Evolutionary conservation across 2,888 invertebrate species (phyloP), one percentile per base, ranked within the genome.

Genomic region (Tanaodytes sp.): DNA sequence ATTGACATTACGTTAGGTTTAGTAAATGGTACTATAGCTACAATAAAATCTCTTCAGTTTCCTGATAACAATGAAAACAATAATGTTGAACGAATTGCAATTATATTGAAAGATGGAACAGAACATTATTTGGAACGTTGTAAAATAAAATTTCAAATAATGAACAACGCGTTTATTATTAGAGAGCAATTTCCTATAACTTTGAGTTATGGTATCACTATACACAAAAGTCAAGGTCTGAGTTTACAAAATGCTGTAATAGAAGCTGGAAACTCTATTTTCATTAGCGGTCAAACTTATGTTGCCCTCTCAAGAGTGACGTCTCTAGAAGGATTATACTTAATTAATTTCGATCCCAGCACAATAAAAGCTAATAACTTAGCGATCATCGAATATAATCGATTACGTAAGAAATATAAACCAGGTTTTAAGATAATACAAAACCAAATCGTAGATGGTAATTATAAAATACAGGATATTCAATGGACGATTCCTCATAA

Each of bases 391-490:
- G 33, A 48, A 33, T 48, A 33, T 19, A 48, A 48, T 12, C 6
- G 9, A 19, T 19, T 48, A 6, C 36, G 48, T 8, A 33, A 48
- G 12, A 48, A 36, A 14, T n/a, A 33, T n/a, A 33, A n/a, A 39
- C 20, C 48, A 1, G 40, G 48, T 40, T 48, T 48, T 18, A 23
- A 76, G 4, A 76, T 77, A 74, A 51, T 79, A 2, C 63, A 72
- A 37, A 77, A 76, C 61, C 63, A 72, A 37, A 77, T 76, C 61
- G 75, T 75, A 55, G 72, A 77, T 39, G 57, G 5, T 11, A 37
- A 23, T 12, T 9, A 20, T 64, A 55, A 55, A 55, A n/a, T 55
- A 11, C 2, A 43, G 14, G 43, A 55, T 15, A 36, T 23, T 12
- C 18, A 18, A 2, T 55, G 54, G 57, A 45, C 37, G 1, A 55